Conservation (phyloP, 2,888 invertebrate species). For the Drosophila kokeensis region DNA sequence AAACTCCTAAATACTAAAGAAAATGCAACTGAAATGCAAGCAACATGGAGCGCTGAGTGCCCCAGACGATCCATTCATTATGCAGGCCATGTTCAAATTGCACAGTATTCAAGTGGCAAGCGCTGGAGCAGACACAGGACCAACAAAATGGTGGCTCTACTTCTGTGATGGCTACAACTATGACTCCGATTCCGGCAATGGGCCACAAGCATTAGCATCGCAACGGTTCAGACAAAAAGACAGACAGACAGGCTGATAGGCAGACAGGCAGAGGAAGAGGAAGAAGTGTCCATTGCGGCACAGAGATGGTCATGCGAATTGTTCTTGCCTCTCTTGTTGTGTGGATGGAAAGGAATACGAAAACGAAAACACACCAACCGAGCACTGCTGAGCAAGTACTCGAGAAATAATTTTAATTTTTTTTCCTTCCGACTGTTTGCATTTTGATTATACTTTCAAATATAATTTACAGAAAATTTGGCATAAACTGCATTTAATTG, state of each 20-base stretch:
- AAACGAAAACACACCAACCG: conserved; percentile 17
- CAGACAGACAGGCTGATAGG: conserved; percentile 8
- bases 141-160: conserved; percentile 21
- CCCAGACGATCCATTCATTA: conserved; percentile 65
- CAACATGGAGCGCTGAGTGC: conserved; percentile 13
- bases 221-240: conserved; percentile 46
- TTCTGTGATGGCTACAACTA: conserved; percentile 15
- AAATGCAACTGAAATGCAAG: conserved; percentile 58
- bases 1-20: conserved; percentile 46
- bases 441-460: conserved; percentile 77
- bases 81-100: conserved; percentile 74
- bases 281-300: conserved; percentile 17
- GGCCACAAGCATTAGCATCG: conserved; percentile 64
- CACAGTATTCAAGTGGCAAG: conserved; percentile 60
- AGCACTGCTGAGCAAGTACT: conserved; percentile 38
- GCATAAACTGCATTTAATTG: conserved; percentile 75
- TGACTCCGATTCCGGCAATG: conserved; percentile 23
- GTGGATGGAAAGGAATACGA: background rate
- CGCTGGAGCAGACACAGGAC: conserved; percentile 17
- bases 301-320: conserved; percentile 7
- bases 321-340: background rate
- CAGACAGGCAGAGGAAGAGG: background rate
- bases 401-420: conserved; percentile 57
- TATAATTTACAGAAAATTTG: conserved; percentile 66
- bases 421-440: conserved; percentile 39